Percentiles rank a stretch among this genome's conserved stretches.
phyloP scores from a whole-genome alignment of 2,113 vertebrate genomes.

The Amphiprion percula region DNA sequence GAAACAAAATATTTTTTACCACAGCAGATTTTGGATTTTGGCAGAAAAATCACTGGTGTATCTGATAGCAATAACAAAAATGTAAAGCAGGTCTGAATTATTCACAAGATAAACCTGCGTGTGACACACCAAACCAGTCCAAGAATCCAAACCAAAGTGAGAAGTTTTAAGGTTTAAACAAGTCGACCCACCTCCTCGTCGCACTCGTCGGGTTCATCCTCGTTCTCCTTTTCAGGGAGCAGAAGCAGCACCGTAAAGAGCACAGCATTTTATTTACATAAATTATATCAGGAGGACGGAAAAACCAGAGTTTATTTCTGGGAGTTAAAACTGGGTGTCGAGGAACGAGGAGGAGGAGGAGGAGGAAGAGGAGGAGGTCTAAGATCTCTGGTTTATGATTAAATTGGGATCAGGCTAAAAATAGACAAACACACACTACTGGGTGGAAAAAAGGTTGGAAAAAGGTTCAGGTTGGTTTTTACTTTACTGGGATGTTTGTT shows the following conservation, averaged over 20 bases:
- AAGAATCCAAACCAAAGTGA: background rate
- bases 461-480: conserved; percentile 3
- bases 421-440: background rate
- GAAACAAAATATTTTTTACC: too few species aligned
- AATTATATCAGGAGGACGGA: background rate
- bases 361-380: background rate
- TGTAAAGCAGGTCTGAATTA: too few species aligned
- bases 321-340: conserved; percentile 6
- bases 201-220: conserved; percentile 81
- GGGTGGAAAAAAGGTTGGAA: background rate
- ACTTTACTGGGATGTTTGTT: background rate
- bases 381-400: background rate
- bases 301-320: background rate
- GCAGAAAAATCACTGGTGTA: background rate
- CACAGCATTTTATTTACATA: background rate
- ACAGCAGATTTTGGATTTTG: background rate
- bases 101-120: too few species aligned
- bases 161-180: background rate
- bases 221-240: conserved; percentile 73
- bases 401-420: conserved; percentile 27
- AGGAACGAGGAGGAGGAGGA: background rate
- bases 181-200: conserved; percentile 82
- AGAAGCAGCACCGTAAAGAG: conserved; percentile 26
- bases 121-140: background rate
- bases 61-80: too few species aligned